phyloP scores from a whole-genome alignment of 2,113 vertebrate species.

The Callorhinus ursinus region DNA sequence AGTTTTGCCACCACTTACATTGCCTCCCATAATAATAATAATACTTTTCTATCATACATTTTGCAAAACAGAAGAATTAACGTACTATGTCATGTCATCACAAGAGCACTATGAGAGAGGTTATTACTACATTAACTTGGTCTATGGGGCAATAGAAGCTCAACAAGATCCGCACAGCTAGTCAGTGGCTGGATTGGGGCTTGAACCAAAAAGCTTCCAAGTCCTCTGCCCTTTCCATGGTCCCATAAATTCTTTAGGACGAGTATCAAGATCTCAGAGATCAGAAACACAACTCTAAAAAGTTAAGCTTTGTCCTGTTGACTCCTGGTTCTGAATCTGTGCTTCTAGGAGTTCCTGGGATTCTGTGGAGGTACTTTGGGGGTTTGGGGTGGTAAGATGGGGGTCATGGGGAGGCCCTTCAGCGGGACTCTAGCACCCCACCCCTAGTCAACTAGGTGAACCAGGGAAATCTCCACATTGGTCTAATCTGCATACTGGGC shows the following conservation, averaged over 20 bases:
- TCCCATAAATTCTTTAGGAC: not conserved
- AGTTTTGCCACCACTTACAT: not conserved
- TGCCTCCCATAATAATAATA: not conserved
- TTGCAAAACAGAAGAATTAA: not conserved
- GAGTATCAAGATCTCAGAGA: not conserved
- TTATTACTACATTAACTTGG: not conserved
- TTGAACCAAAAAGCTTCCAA: not conserved
- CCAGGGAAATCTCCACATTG: not conserved
- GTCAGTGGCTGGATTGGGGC: not conserved
- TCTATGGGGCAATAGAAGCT: not conserved
- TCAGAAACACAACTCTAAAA: not conserved
- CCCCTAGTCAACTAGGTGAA: not conserved
- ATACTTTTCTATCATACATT: not conserved
- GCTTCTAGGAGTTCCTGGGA: not conserved
- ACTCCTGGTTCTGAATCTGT: not conserved
- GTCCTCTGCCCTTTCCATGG: not conserved
- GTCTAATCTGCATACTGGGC: not conserved
- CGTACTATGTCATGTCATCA: too few species aligned
- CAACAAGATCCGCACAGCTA: not conserved
- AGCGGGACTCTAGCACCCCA: not conserved
- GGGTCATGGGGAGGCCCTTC: not conserved
- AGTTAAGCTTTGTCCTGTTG: not conserved
- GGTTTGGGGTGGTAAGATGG: not conserved
- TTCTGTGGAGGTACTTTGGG: not conserved
- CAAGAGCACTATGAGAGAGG: not conserved